Percentiles rank a stretch among this genome's conserved stretches.
Conservation (phyloP, 2,888 invertebrate species). For the Chaetoderma sp. region DNA sequence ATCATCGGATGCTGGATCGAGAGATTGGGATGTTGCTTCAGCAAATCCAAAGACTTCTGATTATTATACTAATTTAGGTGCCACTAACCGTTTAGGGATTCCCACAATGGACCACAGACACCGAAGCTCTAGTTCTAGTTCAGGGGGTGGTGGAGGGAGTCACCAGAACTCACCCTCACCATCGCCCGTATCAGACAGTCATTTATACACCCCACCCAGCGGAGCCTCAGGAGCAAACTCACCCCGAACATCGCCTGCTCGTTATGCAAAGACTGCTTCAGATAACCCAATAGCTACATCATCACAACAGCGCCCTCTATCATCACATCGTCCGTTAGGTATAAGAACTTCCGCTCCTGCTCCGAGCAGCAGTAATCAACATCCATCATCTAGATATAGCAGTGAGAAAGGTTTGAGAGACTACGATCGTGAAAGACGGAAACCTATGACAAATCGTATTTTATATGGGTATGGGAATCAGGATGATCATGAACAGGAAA, state of each 20-base stretch:
- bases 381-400: no score
- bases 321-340: slow-evolving; percentile 46
- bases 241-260: slow-evolving; percentile 28
- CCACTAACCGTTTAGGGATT: slow-evolving; percentile 14
- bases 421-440: slow-evolving; percentile 50
- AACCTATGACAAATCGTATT: slow-evolving; percentile 60
- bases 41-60: not conserved
- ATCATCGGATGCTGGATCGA: slow-evolving; percentile 41
- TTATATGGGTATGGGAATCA: slow-evolving; percentile 49
- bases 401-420: no score
- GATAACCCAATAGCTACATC: not conserved
- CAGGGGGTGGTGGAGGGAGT: slow-evolving; percentile 35
- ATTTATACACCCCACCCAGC: slow-evolving; percentile 23
- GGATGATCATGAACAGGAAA: slow-evolving; percentile 60
- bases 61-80: not conserved
- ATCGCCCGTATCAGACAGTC: not conserved
- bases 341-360: slow-evolving; percentile 41
- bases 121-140: slow-evolving; percentile 21
- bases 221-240: slow-evolving; percentile 42
- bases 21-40: slow-evolving; percentile 31
- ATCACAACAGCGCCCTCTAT: not conserved
- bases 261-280: not conserved
- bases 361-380: slow-evolving; percentile 60
- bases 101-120: slow-evolving; percentile 7
- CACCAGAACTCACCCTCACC: slow-evolving; percentile 23